Conservation (phyloP, 1,140 invertebrate genomes). For the Pseudobourletiella spinata region DNA sequence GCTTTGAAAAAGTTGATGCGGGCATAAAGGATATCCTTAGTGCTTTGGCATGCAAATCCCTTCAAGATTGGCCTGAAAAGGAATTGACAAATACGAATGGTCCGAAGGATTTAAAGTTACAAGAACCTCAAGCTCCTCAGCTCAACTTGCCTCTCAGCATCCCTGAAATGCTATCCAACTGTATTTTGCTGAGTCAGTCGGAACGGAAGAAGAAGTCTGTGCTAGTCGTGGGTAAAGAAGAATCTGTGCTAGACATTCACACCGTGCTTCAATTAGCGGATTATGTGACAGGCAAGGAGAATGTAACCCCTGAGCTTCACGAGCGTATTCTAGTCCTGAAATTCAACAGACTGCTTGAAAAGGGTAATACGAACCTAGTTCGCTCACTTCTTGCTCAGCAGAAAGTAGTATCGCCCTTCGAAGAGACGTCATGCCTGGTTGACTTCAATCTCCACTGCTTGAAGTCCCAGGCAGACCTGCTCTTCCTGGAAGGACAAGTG, state of each 20-base stretch:
- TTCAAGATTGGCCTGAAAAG: constrained; percentile 9
- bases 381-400: constrained; percentile 8
- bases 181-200: not conserved
- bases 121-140: not conserved
- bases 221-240: not conserved
- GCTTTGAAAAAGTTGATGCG: not conserved
- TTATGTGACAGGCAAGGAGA: not conserved
- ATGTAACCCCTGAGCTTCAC: not conserved
- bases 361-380: constrained; percentile 13
- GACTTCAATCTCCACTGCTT: not conserved
- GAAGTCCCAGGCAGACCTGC: not conserved
- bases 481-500: not conserved
- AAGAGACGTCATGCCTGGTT: not conserved
- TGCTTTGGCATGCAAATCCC: not conserved
- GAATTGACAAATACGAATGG: not conserved
- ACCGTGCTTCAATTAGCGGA: constrained; percentile 3
- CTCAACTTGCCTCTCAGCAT: not conserved
- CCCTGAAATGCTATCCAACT: not conserved
- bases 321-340: constrained; percentile 1
- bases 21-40: not conserved
- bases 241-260: not conserved
- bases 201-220: not conserved
- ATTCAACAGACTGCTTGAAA: constrained; percentile 13
- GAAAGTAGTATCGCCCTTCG: not conserved
- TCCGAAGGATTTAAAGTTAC: not conserved